A percentile compares a stretch with the other conserved stretches of the same genome.
Conservation (phyloP, 2,797 vertebrate genomes). For the Phoxinus dragarum region DNA sequence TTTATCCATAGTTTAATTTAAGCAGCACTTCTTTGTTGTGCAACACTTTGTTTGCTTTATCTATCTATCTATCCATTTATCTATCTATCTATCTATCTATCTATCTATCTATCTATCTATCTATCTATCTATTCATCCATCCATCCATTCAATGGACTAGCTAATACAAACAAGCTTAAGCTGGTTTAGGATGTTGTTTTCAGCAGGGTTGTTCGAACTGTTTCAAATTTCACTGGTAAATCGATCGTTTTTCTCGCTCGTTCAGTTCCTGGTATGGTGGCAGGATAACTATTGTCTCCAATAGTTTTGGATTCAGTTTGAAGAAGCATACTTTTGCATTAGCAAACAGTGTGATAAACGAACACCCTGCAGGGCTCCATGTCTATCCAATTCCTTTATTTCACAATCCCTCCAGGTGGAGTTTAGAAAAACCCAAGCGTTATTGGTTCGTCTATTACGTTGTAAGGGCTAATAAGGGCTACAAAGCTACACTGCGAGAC, state of each 20-base stretch:
- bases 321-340: conserved; percentile 21
- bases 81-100: background rate
- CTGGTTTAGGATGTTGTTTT: background rate
- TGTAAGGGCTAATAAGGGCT: conserved; percentile 67
- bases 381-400: conserved; percentile 28
- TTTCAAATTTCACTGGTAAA: conserved; percentile 4
- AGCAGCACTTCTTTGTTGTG: too few relatives aligned
- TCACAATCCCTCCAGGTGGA: background rate
- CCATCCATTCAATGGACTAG: background rate
- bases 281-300: background rate
- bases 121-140: background rate
- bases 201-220: too few relatives aligned
- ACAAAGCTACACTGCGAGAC: conserved; percentile 62
- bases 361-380: conserved; percentile 8
- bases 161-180: background rate
- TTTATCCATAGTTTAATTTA: too few relatives aligned
- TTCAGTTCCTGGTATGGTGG: conserved; percentile 3
- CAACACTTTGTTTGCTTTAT: background rate
- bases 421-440: conserved; percentile 60
- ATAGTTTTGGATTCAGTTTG: background rate
- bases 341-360: background rate
- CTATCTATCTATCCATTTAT: too few relatives aligned
- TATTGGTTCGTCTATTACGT: conserved; percentile 66
- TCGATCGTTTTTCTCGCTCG: background rate
- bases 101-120: background rate